Percentiles rank a stretch among this genome's conserved stretches.
These are phyloP conservation scores for Bolinopsis microptera DNA, from an alignment of 37 sponge, comb jelly and placozoan genomes.

Conservation along the genomic window DNA sequence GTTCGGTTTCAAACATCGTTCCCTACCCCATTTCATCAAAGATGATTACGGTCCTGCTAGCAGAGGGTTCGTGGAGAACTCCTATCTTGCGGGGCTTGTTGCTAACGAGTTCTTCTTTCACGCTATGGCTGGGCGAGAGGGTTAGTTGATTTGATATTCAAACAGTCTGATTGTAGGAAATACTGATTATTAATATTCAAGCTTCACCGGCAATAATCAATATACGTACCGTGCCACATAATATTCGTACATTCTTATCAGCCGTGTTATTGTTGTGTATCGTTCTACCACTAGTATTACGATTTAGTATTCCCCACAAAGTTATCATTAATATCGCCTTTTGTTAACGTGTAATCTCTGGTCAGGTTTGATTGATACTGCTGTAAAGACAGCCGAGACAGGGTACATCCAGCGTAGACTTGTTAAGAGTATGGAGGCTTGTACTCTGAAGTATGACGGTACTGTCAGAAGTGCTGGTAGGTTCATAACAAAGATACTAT, in stretches of 20 bases:
- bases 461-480: conserved; percentile 79
- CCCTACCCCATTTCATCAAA: conserved; percentile 99
- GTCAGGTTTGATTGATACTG: conserved; percentile 95
- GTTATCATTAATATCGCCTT: too few relatives aligned
- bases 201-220: too few relatives aligned
- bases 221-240: too few relatives aligned
- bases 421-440: conserved; percentile 98
- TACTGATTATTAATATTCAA: too few relatives aligned
- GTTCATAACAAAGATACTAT: background rate
- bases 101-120: conserved; percentile 99
- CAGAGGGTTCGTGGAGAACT: conserved; percentile 99
- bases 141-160: too few relatives aligned
- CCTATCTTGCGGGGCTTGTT: conserved; percentile 97
- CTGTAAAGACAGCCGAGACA: conserved; percentile 99
- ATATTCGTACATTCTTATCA: too few relatives aligned
- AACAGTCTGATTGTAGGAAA: too few relatives aligned
- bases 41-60: conserved; percentile 99
- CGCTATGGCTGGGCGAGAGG: conserved; percentile 96
- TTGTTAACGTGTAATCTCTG: too few relatives aligned
- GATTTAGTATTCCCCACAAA: too few relatives aligned
- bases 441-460: conserved; percentile 96
- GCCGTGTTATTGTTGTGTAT: too few relatives aligned
- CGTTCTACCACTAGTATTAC: too few relatives aligned
- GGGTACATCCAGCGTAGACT: conserved; percentile 98
- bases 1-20: conserved; percentile 95